Conservation (phyloP, 2,888 invertebrate species). For the Eupithecia vulgata region DNA sequence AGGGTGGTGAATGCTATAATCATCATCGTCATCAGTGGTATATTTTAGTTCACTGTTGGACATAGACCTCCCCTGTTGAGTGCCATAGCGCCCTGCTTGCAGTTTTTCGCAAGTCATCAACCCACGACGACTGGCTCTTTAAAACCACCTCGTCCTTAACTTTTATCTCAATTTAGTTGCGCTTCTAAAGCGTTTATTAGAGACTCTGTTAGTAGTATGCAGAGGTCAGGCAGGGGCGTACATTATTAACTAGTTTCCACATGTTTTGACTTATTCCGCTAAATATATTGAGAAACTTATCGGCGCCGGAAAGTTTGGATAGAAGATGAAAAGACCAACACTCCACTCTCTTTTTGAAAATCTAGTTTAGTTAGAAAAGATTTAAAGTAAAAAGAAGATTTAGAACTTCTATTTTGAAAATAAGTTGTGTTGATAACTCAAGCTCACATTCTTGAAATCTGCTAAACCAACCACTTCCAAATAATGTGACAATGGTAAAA, state of each 20-base stretch:
- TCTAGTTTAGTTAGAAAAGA: neutral
- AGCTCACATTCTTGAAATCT: neutral
- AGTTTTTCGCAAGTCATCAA: too few relatives aligned
- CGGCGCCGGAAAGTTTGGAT: neutral
- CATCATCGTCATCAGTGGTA: too few relatives aligned
- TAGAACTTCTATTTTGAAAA: neutral
- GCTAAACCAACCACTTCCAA: neutral
- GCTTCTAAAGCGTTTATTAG: conserved; percentile 11
- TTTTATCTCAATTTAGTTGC: neutral
- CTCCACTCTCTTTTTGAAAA: neutral
- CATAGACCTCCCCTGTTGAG: too few relatives aligned
- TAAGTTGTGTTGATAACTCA: neutral
- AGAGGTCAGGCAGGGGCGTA: conserved; percentile 24
- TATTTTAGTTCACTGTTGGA: too few relatives aligned
- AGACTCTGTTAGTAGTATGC: neutral
- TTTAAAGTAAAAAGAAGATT: neutral
- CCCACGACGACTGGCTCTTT: too few relatives aligned
- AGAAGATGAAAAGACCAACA: neutral
- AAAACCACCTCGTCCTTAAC: too few relatives aligned
- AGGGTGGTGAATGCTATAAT: too few relatives aligned
- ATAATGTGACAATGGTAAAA: too few relatives aligned
- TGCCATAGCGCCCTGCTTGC: too few relatives aligned
- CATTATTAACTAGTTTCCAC: conserved; percentile 28
- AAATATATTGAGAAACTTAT: conserved; percentile 17
- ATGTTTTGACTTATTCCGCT: conserved; percentile 25